Evolutionary conservation across 2,797 vertebrate genomes (phyloP).

Genomic region (Aratinga solstitialis): DNA sequence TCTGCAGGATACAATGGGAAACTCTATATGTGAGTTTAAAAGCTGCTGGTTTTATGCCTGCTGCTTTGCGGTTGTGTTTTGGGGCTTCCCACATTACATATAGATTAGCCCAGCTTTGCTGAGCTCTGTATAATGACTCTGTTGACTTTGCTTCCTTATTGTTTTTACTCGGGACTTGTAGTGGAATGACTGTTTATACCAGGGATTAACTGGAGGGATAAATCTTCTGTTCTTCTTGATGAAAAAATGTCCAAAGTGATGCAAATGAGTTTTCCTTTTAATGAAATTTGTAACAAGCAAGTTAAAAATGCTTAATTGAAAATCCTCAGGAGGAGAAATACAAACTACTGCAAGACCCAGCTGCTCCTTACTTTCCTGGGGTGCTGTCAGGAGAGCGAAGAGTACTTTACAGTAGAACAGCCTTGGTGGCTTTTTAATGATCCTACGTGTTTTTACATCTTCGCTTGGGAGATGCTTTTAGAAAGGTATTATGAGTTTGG

Average conservation of each 20-base stretch:
- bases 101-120: constrained; percentile 15
- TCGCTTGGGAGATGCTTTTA: background rate
- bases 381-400: background rate
- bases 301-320: constrained; percentile 4
- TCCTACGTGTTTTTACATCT: background rate
- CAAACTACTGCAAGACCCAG: background rate
- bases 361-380: background rate
- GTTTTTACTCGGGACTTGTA: constrained; percentile 1
- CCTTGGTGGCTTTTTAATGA: constrained; percentile 36
- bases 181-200: background rate
- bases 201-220: constrained; percentile 25
- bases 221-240: background rate
- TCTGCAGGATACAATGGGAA: background rate
- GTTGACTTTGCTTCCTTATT: constrained; percentile 11
- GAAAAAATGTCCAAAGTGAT: constrained; percentile 2
- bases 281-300: background rate
- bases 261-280: background rate
- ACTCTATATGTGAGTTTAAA: background rate
- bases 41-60: constrained; percentile 16
- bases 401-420: background rate
- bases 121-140: background rate
- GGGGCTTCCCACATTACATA: constrained; percentile 11
- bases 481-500: background rate
- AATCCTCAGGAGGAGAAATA: background rate
- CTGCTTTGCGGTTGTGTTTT: background rate